A percentile compares a stretch with the other conserved stretches of the same genome.
Evolutionary conservation across 1,140 invertebrate genomes (phyloP).

Genomic region (Spodoptera frugiperda): DNA sequence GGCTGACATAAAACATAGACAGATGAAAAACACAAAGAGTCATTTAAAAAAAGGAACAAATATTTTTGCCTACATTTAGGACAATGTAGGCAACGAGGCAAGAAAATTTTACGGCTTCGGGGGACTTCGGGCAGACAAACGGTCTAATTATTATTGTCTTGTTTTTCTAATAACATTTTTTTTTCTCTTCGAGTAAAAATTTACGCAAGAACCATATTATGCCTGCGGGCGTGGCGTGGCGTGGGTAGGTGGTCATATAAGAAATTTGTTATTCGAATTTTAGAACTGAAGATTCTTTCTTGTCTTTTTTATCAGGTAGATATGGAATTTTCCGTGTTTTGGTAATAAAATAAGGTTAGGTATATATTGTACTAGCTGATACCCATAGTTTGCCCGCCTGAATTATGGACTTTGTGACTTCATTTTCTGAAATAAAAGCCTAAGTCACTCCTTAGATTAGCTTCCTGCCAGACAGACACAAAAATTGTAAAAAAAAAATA

Average conservation of each 20-base stretch:
- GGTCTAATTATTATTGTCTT: constrained; percentile 45
- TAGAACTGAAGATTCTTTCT: background rate
- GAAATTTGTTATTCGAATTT: background rate
- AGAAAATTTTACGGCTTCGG: constrained; percentile 43
- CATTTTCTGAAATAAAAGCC: no score
- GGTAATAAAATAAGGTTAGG: no score
- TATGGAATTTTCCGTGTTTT: no score
- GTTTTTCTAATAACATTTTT: constrained; percentile 30
- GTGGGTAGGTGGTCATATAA: background rate
- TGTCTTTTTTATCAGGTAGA: background rate
- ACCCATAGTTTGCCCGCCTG: no score
- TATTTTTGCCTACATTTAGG: constrained; percentile 27
- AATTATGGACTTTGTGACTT: no score
- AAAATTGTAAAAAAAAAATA: no score
- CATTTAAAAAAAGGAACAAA: constrained; percentile 32
- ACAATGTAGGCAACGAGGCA: constrained; percentile 49
- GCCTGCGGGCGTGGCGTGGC: background rate
- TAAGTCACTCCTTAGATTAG: no score
- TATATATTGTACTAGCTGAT: no score
- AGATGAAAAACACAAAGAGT: constrained; percentile 40
- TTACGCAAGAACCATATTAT: constrained; percentile 2
- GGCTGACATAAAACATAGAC: constrained; percentile 35
- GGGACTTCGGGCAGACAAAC: constrained; percentile 39
- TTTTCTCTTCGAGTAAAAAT: constrained; percentile 15
- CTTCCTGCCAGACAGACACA: no score